Evolutionary conservation across 2,888 invertebrate species (phyloP).

Genomic region (Sesia bembeciformis): DNA sequence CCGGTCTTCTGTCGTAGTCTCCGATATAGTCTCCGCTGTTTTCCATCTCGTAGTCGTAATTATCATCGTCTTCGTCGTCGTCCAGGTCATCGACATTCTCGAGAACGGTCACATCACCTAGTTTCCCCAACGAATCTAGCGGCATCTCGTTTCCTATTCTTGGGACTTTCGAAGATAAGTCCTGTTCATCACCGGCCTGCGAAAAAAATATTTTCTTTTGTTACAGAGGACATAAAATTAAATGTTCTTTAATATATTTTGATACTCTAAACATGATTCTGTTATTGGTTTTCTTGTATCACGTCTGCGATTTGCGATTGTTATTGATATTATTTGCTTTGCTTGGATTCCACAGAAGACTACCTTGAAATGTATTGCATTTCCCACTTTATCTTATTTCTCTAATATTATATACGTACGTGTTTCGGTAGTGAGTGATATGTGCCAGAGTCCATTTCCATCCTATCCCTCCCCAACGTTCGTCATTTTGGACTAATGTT

Average conservation of each 20-base stretch:
- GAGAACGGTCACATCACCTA: conserved; percentile 50
- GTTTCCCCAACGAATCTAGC: conserved; percentile 37
- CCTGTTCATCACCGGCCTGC: conserved; percentile 42
- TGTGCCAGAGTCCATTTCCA: too few species aligned
- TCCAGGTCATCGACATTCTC: conserved; percentile 44
- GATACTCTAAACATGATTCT: too few species aligned
- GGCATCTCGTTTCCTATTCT: conserved; percentile 16
- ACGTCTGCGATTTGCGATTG: too few species aligned
- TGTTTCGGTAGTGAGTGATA: too few species aligned
- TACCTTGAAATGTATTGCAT: too few species aligned
- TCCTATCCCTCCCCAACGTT: too few species aligned
- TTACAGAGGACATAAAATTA: not conserved
- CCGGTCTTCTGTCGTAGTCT: conserved; percentile 45
- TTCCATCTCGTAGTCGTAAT: conserved; percentile 36
- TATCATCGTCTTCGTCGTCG: conserved; percentile 40
- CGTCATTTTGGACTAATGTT: too few species aligned
- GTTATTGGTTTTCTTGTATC: too few species aligned
- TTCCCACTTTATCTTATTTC: too few species aligned
- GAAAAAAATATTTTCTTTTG: not conserved
- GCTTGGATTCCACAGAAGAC: too few species aligned
- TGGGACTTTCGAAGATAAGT: conserved; percentile 8
- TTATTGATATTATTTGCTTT: too few species aligned
- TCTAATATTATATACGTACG: too few species aligned
- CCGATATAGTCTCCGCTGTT: conserved; percentile 61
- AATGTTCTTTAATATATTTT: not conserved